Base-by-base conservation (phyloP, 2,888 invertebrate genomes). In the Tenthredo scrophulariae region DNA sequence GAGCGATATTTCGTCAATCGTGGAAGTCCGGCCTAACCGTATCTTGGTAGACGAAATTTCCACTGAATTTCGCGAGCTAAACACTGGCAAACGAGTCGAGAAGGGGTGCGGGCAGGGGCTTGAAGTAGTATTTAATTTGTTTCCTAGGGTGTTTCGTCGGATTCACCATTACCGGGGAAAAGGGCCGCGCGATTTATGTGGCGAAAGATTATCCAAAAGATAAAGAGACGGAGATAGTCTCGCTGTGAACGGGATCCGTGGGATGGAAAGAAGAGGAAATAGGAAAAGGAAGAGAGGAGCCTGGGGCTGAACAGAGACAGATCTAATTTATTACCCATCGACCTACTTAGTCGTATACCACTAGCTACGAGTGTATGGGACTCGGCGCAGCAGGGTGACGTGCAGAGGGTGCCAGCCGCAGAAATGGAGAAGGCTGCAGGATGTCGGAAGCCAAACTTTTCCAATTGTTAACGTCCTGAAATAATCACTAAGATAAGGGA, bases 301-400 rank as follows among this genome's bases (percentile, higher is more conserved):
- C 13, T 26, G 40, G 62, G 67, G 84, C 65, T 75, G 54, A 54
- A 79, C 80, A 74, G 84, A 85, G 84, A 85, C 85, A 86, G 88
- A 89, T 89, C 89, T 85, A 90, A 91, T 91, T 91, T 89, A 91
- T 91, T 88, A 88, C 88, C 89, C 87, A 90, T 91, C 90, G 91
- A 91, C 91, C 90, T 91, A 90, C 88, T 91, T 89, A 88, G 87
- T 62, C 84, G 22, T 84, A 29, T 62, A 40, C 74, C 58, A 54
- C 74, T 50, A 33, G n/a, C 67, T 50, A 70, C 50, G 67, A 54
- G 72, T 33, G 50, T 22, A 33, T 26, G 22, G 84, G 74, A 29
- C 29, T 29, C 58, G 87, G 84, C 67, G 83, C 37, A 87, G 84
- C 67, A 80, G 82, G 77, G 65, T n/a, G 74, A 83, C 62, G 54